Base-by-base conservation (phyloP, 2,113 vertebrate species). In the Pteruthius melanotis region DNA sequence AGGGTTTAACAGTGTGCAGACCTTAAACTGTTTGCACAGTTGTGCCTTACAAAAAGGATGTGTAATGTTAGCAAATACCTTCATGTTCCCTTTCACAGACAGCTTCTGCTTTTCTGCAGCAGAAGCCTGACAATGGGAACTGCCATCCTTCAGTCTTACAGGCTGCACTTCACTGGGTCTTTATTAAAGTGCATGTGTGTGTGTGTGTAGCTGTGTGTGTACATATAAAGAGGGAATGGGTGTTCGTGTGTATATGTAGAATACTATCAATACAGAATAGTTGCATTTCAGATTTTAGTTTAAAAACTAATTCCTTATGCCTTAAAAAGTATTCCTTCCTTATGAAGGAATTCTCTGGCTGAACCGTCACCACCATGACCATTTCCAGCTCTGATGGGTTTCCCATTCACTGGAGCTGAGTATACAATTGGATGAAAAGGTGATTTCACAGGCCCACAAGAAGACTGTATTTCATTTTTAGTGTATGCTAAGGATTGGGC, bases 21-120 rank as follows among this genome's bases (percentile, higher is more conserved):
- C 94, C 70, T 92, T 83, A 94, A 94, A 86, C 52, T 96, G 87
- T 95, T 95, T 96, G 88, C 92, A 86, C 75, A 92, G 90, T 95
- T 95, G 79, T 83, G 66, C 53, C 66, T 88, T 90, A 65, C 90
- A 83, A 78, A 92, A 92, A 80, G 88, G 75, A 76, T 83, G 53
- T 69, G 45, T 83, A 72, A 88, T 40, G 57, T 85, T 83, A 91
- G 88, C 92, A 96, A 92, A 92, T 75, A 40, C 18, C 63, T 83
- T 92, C 1, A 2, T 24, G 7, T 71, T 89, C 65, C 28, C 42
- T 75, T 84, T 75, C 45, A 40, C 47, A 91, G 56, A 37, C 49
- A 68, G 61, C 45, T 76, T 64, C 44, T 35, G 31, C 63, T 54
- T 69, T 83, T 31, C 45, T 93, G 64, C 76, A 70, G 68, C 54